phyloP scores from a whole-genome alignment of 2,113 vertebrate species.

The Dolichotis patagonum region DNA sequence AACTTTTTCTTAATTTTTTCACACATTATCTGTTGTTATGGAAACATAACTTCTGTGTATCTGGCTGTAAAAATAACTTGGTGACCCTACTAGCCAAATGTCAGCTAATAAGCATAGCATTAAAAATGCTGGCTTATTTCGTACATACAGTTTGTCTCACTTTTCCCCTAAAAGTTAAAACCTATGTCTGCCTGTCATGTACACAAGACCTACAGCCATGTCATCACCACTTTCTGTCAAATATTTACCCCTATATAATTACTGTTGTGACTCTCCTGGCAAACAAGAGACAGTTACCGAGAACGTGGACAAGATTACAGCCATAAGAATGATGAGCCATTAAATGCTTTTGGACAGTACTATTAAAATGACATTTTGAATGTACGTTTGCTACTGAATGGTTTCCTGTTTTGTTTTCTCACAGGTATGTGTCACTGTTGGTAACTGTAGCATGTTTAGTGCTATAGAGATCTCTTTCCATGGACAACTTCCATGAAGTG shows the following conservation, averaged over 20 bases:
- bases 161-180: background rate
- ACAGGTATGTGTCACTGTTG: background rate
- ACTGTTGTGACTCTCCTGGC: background rate
- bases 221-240: background rate
- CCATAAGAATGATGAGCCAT: constrained; percentile 1
- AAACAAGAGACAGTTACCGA: background rate
- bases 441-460: background rate
- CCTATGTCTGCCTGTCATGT: background rate
- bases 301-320: background rate
- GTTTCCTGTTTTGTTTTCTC: constrained; percentile 39
- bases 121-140: background rate
- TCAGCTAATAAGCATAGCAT: constrained; percentile 58
- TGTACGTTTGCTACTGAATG: background rate
- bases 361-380: background rate
- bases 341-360: constrained; percentile 5
- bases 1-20: constrained; percentile 43
- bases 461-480: background rate
- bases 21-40: constrained; percentile 66
- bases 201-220: background rate
- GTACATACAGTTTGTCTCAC: background rate
- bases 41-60: constrained; percentile 68
- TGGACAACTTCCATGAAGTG: background rate
- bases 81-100: constrained; percentile 61
- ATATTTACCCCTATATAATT: background rate
- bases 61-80: constrained; percentile 66